Conservation (phyloP, 2,797 vertebrate genomes). For the Threskiornis aethiopicus region DNA sequence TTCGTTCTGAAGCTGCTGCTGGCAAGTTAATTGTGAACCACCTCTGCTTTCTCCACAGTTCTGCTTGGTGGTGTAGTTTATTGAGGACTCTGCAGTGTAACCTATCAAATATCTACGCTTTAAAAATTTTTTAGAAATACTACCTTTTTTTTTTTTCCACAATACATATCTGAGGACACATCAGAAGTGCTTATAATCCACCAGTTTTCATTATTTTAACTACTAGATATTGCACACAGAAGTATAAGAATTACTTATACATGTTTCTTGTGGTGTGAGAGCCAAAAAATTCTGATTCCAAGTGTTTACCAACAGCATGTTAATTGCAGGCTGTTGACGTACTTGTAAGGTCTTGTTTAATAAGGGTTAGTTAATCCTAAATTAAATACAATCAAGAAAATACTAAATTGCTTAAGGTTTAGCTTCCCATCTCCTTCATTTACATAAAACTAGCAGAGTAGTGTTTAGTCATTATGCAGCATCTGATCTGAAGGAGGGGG, state of each 20-base stretch:
- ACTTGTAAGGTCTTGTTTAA: constrained; percentile 35
- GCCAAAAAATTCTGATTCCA: neutral
- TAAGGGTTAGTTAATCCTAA: constrained; percentile 39
- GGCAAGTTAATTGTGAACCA: neutral
- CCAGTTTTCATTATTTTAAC: neutral
- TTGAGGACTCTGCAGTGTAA: neutral
- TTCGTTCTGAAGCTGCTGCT: neutral
- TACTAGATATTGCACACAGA: neutral
- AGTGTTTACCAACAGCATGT: constrained; percentile 26
- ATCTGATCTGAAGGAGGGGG: constrained; percentile 40
- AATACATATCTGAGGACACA: neutral
- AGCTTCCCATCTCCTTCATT: neutral
- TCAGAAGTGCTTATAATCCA: neutral
- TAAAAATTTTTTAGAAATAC: neutral
- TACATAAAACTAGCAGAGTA: neutral
- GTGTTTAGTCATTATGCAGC: constrained; percentile 13
- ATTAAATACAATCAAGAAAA: constrained; percentile 42
- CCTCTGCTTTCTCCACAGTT: neutral
- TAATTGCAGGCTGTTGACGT: neutral
- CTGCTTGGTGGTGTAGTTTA: neutral
- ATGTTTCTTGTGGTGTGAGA: neutral
- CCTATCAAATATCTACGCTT: neutral
- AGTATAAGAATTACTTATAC: neutral
- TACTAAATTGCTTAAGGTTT: constrained; percentile 40
- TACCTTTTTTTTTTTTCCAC: neutral